Conservation (phyloP, 2,888 invertebrate species). For the Dolichomitus sp. region DNA sequence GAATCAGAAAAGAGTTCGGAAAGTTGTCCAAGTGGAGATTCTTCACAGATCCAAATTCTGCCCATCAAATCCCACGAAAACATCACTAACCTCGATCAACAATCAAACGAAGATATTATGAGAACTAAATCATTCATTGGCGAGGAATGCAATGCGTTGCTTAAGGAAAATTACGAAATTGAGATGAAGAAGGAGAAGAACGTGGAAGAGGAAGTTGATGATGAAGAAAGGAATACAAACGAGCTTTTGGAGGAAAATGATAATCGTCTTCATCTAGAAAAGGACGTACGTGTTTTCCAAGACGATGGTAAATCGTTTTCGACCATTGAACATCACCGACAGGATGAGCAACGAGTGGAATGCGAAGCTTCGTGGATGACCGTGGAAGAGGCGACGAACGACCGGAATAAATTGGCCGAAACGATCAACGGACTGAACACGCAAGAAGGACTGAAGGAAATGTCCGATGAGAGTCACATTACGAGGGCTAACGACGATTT, state of each 20-base stretch:
- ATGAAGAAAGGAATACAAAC: slow-evolving; percentile 4
- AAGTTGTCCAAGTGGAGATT: slow-evolving; percentile 26
- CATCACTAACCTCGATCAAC: not conserved
- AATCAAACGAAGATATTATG: not conserved
- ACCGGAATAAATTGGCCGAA: slow-evolving; percentile 58
- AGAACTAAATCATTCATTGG: slow-evolving; percentile 35
- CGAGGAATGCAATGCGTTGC: slow-evolving; percentile 26
- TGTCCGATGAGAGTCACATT: slow-evolving; percentile 26
- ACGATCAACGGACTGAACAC: slow-evolving; percentile 51
- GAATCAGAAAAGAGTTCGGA: slow-evolving; percentile 34
- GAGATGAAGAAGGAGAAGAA: not conserved
- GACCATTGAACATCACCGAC: slow-evolving; percentile 62
- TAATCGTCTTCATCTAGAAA: slow-evolving; percentile 11
- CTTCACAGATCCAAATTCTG: slow-evolving; percentile 35
- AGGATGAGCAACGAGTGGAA: slow-evolving; percentile 70
- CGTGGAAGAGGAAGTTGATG: slow-evolving; percentile 21
- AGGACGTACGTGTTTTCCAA: slow-evolving; percentile 40
- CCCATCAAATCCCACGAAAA: not conserved
- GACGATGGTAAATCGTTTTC: slow-evolving; percentile 55
- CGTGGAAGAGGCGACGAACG: slow-evolving; percentile 75
- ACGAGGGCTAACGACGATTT: slow-evolving; percentile 45
- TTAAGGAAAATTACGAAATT: slow-evolving; percentile 5
- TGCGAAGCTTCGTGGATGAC: slow-evolving; percentile 73
- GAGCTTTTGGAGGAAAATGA: slow-evolving; percentile 27
- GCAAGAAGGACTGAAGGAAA: slow-evolving; percentile 38